Base-by-base conservation (phyloP, 2,888 invertebrate genomes). In the Drosophila mayaguana region DNA sequence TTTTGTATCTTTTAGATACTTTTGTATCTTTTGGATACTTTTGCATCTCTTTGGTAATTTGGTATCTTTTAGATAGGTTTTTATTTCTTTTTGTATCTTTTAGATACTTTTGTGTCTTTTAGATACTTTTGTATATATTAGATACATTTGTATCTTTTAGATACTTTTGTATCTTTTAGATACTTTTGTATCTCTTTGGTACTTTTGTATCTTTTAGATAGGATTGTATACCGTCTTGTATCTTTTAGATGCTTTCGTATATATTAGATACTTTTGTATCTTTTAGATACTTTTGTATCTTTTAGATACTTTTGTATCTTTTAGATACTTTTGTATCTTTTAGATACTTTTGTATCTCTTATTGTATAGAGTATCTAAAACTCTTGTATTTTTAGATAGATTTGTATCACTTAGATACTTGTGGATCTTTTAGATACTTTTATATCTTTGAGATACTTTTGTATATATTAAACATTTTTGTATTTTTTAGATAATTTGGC, bases 401-500 rank as follows among this genome's bases (percentile, higher is more conserved):
- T n/a, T n/a, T n/a, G n/a, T n/a, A n/a, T n/a, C n/a, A n/a, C n/a
- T 25, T 25, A n/a, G n/a, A n/a, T n/a, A n/a, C n/a, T n/a, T 25
- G 4, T 25, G 25, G 1, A 28, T 8, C 3, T 28, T 7, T 7
- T n/a, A 42, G 42, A 22, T 32, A 48, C n/a, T 28, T 28, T 48
- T 48, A 18, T 32, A n/a, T 32, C 2, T 6, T 2, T 9, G 3
- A 59, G 42, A 20, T 54, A 36, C 14, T 42, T 59, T 59, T 42
- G 42, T 42, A n/a, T 20, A 48, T 38, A 46, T 2, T 1, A 34
- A 42, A 22, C 57, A 66, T 43, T 65, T 65, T 51, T 43, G 12
- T 4, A 54, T 34, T 11, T 34, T 34, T 8, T 1, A 53, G 42
- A 42, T 59, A 53, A 28, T 53, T 54, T 53, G 59, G 28, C 50